Percentiles rank a stretch among this genome's conserved stretches.
Conservation (phyloP, 2,113 vertebrate species). For the Cynoglossus semilaevis region DNA sequence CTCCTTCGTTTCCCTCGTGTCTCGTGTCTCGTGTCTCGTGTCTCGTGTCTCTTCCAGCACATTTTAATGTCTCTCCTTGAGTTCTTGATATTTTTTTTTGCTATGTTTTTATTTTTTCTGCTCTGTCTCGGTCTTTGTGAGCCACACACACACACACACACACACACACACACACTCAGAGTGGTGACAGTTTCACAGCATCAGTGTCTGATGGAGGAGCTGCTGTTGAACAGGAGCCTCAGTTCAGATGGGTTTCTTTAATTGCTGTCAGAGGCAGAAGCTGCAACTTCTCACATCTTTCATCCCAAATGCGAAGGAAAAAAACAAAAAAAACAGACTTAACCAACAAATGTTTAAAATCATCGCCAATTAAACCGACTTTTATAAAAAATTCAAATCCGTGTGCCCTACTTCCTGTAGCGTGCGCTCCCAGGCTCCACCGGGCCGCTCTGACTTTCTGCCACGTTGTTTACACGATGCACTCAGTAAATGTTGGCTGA, state of each 20-base stretch:
- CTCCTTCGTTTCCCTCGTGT: conserved; percentile 31
- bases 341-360: neutral
- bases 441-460: too few relatives aligned
- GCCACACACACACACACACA: conserved; percentile 17
- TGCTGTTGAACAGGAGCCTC: conserved; percentile 39
- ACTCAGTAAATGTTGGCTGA: too few relatives aligned
- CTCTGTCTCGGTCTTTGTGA: conserved; percentile 31
- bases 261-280: conserved; percentile 56
- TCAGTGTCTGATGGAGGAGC: conserved; percentile 33
- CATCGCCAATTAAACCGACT: neutral
- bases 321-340: neutral
- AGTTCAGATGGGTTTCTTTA: conserved; percentile 41
- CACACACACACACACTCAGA: neutral
- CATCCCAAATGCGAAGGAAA: conserved; percentile 16
- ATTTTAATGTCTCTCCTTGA: conserved; percentile 26
- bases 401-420: too few relatives aligned
- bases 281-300: conserved; percentile 35
- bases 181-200: conserved; percentile 51
- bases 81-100: neutral
- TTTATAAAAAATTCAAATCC: too few relatives aligned
- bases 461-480: too few relatives aligned
- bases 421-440: too few relatives aligned
- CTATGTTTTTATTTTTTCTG: neutral
- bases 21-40: conserved; percentile 7
- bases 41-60: conserved; percentile 7